Conservation (phyloP, 2,888 invertebrate genomes). For the Netelia inedita region DNA sequence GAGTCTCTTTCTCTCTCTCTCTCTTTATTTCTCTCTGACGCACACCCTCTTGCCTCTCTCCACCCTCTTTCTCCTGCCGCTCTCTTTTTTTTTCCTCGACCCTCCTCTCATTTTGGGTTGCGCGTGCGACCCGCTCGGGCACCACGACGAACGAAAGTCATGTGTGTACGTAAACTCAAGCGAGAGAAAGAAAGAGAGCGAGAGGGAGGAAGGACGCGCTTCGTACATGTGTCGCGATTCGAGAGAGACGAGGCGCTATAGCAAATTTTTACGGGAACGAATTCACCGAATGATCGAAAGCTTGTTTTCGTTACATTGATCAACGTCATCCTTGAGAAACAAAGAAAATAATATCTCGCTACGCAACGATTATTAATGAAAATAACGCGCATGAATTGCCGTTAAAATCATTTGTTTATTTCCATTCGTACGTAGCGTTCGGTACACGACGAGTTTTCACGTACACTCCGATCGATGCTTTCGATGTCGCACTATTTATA, state of each 20-base stretch:
- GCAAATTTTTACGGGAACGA: neutral
- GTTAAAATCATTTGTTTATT: no score
- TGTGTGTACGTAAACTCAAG: neutral
- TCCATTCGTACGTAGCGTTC: no score
- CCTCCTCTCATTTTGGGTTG: slow-evolving; percentile 42
- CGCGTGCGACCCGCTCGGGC: slow-evolving; percentile 55
- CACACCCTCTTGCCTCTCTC: slow-evolving; percentile 3
- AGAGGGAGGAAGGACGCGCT: neutral
- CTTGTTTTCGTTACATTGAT: neutral
- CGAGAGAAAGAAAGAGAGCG: neutral
- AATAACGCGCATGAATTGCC: no score
- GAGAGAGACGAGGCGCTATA: neutral
- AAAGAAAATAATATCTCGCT: no score
- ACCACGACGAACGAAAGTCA: slow-evolving; percentile 29
- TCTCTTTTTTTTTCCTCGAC: slow-evolving; percentile 16
- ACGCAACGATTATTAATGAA: no score
- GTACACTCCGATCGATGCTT: no score
- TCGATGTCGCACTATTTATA: no score
- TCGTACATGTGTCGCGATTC: neutral
- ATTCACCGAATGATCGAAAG: slow-evolving; percentile 5
- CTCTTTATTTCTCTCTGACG: neutral
- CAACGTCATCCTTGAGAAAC: slow-evolving; percentile 21
- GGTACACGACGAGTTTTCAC: no score
- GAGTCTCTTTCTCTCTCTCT: slow-evolving; percentile 37
- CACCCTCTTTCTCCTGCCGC: no score